These are phyloP conservation scores for Phrynocephalus guinanensis DNA, from an alignment of 2,797 vertebrate genomes.

Conservation along the genomic window DNA sequence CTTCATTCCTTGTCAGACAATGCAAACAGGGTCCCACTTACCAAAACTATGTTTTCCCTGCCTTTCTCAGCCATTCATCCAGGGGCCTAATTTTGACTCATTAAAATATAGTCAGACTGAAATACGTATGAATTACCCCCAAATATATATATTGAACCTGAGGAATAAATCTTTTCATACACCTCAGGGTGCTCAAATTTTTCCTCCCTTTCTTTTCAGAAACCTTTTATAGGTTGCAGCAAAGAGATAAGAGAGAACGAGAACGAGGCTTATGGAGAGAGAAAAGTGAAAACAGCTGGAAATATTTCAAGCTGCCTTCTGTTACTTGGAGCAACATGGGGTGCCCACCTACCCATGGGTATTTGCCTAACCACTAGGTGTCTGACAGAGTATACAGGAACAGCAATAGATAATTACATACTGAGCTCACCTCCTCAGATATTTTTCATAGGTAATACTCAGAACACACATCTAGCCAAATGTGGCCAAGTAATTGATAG, in stretches of 20 bases:
- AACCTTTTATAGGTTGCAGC: slow-evolving; percentile 6
- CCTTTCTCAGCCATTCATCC: slow-evolving; percentile 16
- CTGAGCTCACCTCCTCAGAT: neutral
- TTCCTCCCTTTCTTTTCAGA: slow-evolving; percentile 27
- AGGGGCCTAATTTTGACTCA: slow-evolving; percentile 38
- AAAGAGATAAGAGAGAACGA: neutral
- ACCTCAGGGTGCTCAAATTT: slow-evolving; percentile 1
- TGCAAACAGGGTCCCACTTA: slow-evolving; percentile 8
- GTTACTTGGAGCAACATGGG: neutral
- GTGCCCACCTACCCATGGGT: neutral
- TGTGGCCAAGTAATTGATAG: slow-evolving; percentile 30
- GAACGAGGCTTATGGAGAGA: slow-evolving; percentile 23
- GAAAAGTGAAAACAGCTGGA: slow-evolving; percentile 37
- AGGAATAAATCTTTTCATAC: slow-evolving; percentile 10
- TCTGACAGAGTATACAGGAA: slow-evolving; percentile 2
- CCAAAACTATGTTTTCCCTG: slow-evolving; percentile 40
- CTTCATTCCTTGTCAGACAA: slow-evolving; percentile 19
- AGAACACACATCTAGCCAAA: slow-evolving; percentile 18
- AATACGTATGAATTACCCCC: neutral
- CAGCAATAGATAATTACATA: neutral
- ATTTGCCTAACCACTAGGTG: slow-evolving; percentile 8
- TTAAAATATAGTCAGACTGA: slow-evolving; percentile 25
- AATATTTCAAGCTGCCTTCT: slow-evolving; percentile 32
- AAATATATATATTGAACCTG: neutral
- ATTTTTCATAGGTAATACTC: slow-evolving; percentile 28